Evolutionary conservation across 53 echinoderm and acorn worm species (phyloP).

Genomic region (Glandiceps talaboti): DNA sequence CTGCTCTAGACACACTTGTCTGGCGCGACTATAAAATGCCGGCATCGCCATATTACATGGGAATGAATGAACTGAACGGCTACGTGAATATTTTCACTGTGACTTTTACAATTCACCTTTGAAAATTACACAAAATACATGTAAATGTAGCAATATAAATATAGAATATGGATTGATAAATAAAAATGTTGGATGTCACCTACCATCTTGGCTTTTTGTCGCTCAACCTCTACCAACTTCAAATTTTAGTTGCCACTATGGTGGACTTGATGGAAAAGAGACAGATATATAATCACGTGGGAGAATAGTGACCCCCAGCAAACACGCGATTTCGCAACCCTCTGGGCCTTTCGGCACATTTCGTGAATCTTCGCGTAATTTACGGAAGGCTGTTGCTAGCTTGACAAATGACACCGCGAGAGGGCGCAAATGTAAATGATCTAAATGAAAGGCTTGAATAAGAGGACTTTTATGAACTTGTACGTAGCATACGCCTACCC

Average conservation of each 20-base stretch:
- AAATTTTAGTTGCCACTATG: neutral
- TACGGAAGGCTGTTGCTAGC: no score
- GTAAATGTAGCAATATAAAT: neutral
- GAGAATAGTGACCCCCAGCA: neutral
- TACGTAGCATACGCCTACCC: no score
- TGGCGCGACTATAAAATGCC: no score
- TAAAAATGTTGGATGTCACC: slow-evolving; percentile 42
- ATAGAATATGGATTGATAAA: slow-evolving; percentile 15
- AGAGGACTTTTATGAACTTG: no score
- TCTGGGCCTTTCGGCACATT: no score
- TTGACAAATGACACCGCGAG: no score
- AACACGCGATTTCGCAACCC: neutral
- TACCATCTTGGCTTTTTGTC: slow-evolving; percentile 75
- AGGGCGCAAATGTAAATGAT: no score
- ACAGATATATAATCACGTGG: neutral
- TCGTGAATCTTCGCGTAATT: no score
- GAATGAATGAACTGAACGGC: neutral
- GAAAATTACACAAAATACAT: neutral
- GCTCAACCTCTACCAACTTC: neutral
- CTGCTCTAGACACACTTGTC: no score
- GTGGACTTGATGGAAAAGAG: neutral
- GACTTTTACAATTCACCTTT: neutral
- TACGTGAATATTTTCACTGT: neutral
- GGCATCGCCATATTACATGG: neutral
- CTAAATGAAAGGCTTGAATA: no score